Base-by-base conservation (phyloP, 2,113 vertebrate species). In the Trinectes maculatus region DNA sequence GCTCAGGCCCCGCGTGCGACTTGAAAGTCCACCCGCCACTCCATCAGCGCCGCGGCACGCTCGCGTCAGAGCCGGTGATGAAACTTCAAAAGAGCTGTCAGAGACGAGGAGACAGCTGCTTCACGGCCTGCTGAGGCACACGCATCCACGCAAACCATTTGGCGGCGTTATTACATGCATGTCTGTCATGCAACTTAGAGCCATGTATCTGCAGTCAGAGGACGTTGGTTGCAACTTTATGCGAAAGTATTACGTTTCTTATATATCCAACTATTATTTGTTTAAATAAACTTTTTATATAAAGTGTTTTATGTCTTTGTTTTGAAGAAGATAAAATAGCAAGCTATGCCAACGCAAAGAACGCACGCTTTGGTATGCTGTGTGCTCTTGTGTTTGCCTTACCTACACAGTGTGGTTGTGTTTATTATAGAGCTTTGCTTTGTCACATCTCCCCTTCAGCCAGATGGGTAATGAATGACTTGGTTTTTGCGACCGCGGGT, bases 381-480 rank as follows among this genome's bases (percentile, higher is more conserved):
- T n/a, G n/a, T n/a, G n/a, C n/a, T n/a, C n/a, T n/a, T n/a, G n/a
- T n/a, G n/a, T n/a, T n/a, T n/a, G n/a, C n/a, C n/a, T n/a, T n/a
- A n/a, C n/a, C n/a, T n/a, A 19, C 34, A 13, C 26, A 63, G 22
- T 55, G 31, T 46, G 3, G 34, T 51, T 21, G 6, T 66, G 40
- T 65, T 60, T 62, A 49, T 72, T 15, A 58, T 11, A 63, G 33
- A 49, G 10, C 59, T 61, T 57, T 52, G 42, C n/a, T 8, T 28
- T 22, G 6, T 71, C 33, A 61, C 65, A 59, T 79, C 69, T 53
- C 39, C 44, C 1, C 28, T 78, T 48, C 34, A 12, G n/a, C 47
- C 21, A 29, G n/a, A 37, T 68, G 56, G 48, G 57, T 84, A 78
- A 88, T 84, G 63, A 83, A 71, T 78, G 61, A 59, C 76, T 77